phyloP scores from a whole-genome alignment of 2,113 vertebrate genomes.

The Arothron firmamentum region DNA sequence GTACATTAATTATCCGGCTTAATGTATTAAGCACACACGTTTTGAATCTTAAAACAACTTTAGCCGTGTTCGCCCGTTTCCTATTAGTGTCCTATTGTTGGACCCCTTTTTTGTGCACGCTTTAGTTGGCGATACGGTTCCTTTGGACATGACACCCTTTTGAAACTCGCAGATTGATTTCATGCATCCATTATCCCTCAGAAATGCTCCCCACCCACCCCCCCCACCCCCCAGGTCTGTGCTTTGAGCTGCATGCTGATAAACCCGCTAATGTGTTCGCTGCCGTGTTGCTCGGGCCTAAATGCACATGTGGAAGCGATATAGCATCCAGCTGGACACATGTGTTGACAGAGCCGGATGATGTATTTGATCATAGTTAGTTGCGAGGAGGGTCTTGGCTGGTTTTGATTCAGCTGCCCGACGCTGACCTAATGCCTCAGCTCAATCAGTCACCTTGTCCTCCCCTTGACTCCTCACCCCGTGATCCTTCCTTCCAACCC shows the following conservation, averaged over 20 bases:
- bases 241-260: slow-evolving; percentile 57
- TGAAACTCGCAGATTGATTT: slow-evolving; percentile 69
- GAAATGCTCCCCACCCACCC: slow-evolving; percentile 58
- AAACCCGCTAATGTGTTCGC: slow-evolving; percentile 49
- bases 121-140: slow-evolving; percentile 45
- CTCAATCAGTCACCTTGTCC: slow-evolving; percentile 77
- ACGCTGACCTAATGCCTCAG: slow-evolving; percentile 69
- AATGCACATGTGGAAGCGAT: slow-evolving; percentile 70
- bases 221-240: background rate
- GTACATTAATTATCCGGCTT: slow-evolving; percentile 57
- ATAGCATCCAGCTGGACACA: slow-evolving; percentile 60
- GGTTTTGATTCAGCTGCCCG: slow-evolving; percentile 65
- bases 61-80: slow-evolving; percentile 55
- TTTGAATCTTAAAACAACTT: slow-evolving; percentile 61
- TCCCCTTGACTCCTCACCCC: slow-evolving; percentile 74
- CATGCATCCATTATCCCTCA: slow-evolving; percentile 59
- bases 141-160: slow-evolving; percentile 64
- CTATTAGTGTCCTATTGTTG: slow-evolving; percentile 59
- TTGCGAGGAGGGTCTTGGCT: slow-evolving; percentile 50
- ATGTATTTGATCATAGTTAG: slow-evolving; percentile 69
- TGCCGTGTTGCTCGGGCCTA: slow-evolving; percentile 18
- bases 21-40: slow-evolving; percentile 51
- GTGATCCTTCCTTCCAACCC: slow-evolving; percentile 58
- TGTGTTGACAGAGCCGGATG: slow-evolving; percentile 67
- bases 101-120: slow-evolving; percentile 36